These are phyloP conservation scores for Drosophila bocqueti DNA, from an alignment of 1,140 invertebrate species.

Conservation along the genomic window DNA sequence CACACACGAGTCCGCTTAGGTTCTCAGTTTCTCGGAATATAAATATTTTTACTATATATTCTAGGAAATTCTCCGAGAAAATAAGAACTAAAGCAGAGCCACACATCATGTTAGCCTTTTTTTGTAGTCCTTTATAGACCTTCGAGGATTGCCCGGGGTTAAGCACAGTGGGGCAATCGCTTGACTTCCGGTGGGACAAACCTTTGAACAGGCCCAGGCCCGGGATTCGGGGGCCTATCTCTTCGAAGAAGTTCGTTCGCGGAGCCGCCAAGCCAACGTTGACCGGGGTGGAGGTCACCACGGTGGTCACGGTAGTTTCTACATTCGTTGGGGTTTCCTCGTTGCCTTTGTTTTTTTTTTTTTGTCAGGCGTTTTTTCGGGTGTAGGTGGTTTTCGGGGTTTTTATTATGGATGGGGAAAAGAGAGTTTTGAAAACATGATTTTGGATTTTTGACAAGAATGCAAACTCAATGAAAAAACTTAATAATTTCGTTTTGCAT, in stretches of 20 bases:
- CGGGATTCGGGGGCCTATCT: too few species aligned
- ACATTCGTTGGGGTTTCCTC: not conserved
- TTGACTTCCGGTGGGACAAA: slow-evolving; percentile 12
- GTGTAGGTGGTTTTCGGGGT: not conserved
- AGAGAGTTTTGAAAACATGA: slow-evolving; percentile 10
- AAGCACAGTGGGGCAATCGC: slow-evolving; percentile 16
- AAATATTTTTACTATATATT: not conserved
- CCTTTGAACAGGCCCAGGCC: not conserved
- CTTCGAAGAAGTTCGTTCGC: not conserved
- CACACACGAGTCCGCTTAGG: not conserved
- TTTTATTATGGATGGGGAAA: not conserved
- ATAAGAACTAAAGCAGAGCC: slow-evolving; percentile 1
- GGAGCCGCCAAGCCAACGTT: not conserved
- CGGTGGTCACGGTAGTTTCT: not conserved
- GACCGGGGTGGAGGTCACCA: not conserved
- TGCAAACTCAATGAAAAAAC: not conserved
- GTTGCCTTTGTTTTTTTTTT: not conserved
- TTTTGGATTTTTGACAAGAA: not conserved
- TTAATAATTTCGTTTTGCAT: not conserved
- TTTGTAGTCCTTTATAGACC: not conserved
- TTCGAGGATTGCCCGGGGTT: slow-evolving; percentile 19
- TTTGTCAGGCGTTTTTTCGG: not conserved
- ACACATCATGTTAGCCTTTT: slow-evolving; percentile 6
- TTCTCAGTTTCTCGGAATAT: not conserved
- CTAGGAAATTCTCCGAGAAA: not conserved